Percentiles rank a stretch among this genome's conserved stretches.
Evolutionary conservation across 2,113 vertebrate species (phyloP).

Genomic region (Abramis brama): DNA sequence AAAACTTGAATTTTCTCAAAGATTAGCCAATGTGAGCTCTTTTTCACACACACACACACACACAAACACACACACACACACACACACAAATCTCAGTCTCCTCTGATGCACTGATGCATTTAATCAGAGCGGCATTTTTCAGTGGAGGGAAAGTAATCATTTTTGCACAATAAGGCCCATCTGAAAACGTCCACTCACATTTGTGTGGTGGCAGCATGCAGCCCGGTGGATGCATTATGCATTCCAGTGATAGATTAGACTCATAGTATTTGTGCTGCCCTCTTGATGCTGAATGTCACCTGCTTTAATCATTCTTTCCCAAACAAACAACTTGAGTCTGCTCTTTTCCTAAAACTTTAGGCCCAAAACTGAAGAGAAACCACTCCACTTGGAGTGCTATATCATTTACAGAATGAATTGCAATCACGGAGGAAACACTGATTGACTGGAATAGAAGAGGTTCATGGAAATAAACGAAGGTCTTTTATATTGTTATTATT

Average conservation of each 20-base stretch:
- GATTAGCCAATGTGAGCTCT: conserved; percentile 15
- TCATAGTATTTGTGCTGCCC: conserved; percentile 49
- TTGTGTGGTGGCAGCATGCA: conserved; percentile 47
- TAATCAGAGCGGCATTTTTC: conserved; percentile 55
- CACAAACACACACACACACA: conserved; percentile 14
- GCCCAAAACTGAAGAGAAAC: conserved; percentile 22
- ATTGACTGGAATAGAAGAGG: background rate
- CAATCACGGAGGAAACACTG: background rate
- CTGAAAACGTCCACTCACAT: conserved; percentile 56
- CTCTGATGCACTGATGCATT: conserved; percentile 49
- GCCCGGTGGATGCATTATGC: conserved; percentile 50
- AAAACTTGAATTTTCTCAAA: conserved; percentile 9
- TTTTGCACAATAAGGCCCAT: conserved; percentile 53
- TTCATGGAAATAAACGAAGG: background rate
- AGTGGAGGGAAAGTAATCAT: conserved; percentile 56
- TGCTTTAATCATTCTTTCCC: conserved; percentile 55
- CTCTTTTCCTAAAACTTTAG: conserved; percentile 8
- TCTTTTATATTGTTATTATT: background rate
- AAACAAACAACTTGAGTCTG: conserved; percentile 33
- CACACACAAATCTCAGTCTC: conserved; percentile 24
- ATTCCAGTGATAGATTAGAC: conserved; percentile 58
- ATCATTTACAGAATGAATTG: conserved; percentile 26
- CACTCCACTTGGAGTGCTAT: conserved; percentile 4
- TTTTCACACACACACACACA: conserved; percentile 1
- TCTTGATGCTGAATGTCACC: conserved; percentile 54